Conservation (phyloP, 2,888 invertebrate species). For the Yponomeuta plumbellus region DNA sequence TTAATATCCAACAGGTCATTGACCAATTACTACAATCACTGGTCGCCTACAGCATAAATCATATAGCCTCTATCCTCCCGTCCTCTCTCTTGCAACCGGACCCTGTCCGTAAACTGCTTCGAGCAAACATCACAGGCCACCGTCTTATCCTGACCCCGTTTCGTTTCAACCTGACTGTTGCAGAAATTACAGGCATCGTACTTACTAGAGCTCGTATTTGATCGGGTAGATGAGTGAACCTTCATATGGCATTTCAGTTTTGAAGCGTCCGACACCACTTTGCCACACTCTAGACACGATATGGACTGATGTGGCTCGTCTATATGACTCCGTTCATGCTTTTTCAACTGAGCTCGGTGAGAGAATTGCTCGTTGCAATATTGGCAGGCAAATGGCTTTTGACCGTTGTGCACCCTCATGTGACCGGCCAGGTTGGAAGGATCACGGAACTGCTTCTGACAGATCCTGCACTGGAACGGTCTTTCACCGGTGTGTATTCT, state of each 20-base stretch:
- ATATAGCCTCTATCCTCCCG: background rate
- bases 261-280: constrained; percentile 1
- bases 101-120: constrained; percentile 8
- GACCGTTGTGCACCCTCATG: constrained; percentile 16
- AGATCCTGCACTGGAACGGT: constrained; percentile 12
- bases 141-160: background rate
- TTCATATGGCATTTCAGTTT: constrained; percentile 12
- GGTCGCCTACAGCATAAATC: background rate
- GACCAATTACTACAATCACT: background rate
- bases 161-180: background rate
- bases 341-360: constrained; percentile 10
- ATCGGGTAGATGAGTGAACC: background rate
- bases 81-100: constrained; percentile 5
- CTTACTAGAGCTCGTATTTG: background rate
- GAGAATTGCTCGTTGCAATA: constrained; percentile 11
- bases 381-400: constrained; percentile 13
- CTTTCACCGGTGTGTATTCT: constrained; percentile 13
- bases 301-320: background rate
- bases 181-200: constrained; percentile 7
- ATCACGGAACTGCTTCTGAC: constrained; percentile 15
- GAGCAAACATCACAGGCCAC: constrained; percentile 9
- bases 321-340: constrained; percentile 10
- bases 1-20: too few relatives aligned
- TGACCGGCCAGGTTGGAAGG: constrained; percentile 16
- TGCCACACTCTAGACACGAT: constrained; percentile 6